Conservation (phyloP, 2,888 invertebrate species). For the Hanleya hanleyi region DNA sequence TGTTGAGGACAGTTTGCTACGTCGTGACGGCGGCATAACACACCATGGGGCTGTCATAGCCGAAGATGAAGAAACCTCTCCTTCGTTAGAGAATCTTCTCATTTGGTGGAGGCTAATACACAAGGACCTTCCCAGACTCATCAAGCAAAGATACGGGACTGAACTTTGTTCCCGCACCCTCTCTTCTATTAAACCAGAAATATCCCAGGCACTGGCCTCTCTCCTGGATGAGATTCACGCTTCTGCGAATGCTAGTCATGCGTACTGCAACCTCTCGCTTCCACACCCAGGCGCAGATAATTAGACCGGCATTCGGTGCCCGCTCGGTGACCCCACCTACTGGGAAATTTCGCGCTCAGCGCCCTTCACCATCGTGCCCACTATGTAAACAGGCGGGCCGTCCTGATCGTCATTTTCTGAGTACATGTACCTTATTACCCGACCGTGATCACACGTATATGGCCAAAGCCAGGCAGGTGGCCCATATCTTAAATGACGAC, state of each 20-base stretch:
- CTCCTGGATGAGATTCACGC: too few relatives aligned
- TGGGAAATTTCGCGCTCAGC: too few relatives aligned
- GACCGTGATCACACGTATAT: not conserved
- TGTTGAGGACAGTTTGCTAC: conserved; percentile 22
- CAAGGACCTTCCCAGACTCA: conserved; percentile 5
- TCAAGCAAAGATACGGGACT: conserved; percentile 9
- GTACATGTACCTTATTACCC: not conserved
- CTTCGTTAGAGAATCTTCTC: conserved; percentile 20
- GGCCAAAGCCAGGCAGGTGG: not conserved
- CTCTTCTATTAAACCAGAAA: not conserved
- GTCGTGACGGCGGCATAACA: conserved; percentile 5
- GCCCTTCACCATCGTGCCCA: too few relatives aligned
- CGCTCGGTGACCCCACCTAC: too few relatives aligned
- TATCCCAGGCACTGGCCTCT: too few relatives aligned
- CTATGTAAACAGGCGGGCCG: too few relatives aligned
- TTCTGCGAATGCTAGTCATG: not conserved
- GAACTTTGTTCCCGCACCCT: not conserved
- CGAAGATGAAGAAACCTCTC: conserved; percentile 26
- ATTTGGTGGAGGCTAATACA: conserved; percentile 2
- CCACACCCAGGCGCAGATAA: too few relatives aligned
- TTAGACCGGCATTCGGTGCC: too few relatives aligned
- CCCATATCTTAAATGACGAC: too few relatives aligned
- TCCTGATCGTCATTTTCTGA: not conserved
- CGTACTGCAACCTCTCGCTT: not conserved
- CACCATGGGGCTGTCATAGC: conserved; percentile 15